Base-by-base conservation (phyloP, 2,888 invertebrate genomes). In the Patella pellucida region DNA sequence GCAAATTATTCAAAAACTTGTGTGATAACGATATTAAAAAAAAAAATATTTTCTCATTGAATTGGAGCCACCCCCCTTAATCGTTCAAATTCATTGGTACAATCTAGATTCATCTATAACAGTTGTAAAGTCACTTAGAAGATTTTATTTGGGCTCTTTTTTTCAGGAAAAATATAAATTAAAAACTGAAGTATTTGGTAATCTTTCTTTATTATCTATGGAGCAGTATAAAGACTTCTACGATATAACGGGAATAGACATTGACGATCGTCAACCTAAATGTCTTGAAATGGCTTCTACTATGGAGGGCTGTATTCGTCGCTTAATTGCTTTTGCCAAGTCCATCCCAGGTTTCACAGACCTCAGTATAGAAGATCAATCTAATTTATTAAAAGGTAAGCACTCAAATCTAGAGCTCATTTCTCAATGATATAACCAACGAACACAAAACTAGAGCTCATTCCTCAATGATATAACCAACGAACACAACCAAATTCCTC, bases 191-290 rank as follows among this genome's bases (percentile, higher is more conserved):
- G 79, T 88, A 77, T 90, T 89, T 81, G 90, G 89, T 16, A 73
- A 83, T 15, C 81, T 88, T 83, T 82, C 79, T 52, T 82, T 83
- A 4, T 76, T 89, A 9, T 83, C 88, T 1, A 79, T 82, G 23
- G 86, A 88, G 19, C 88, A 89, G 73, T 89, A 87, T 79, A 78
- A 82, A 31, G 83, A 83, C 50, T 86, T 90, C 73, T 89, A 88
- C 80, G 81, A 83, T 52, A 76, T 84, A 2, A 90, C 90, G n/a
- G 90, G 90, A 1, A 86, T 90, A 41, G 90, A 90, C 73, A 75
- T 90, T 2, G 90, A 90, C 73, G 86, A 88, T 12, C 75, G 90
- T n/a, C 79, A 83, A 50, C 84, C 84, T 41, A 75, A 86, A 79
- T 79, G 88, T 75, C 76, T 81, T 16, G 78, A 81, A 31, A 84